Conservation (phyloP, 2,797 vertebrate genomes). For the Neopelma chrysocephalum region DNA sequence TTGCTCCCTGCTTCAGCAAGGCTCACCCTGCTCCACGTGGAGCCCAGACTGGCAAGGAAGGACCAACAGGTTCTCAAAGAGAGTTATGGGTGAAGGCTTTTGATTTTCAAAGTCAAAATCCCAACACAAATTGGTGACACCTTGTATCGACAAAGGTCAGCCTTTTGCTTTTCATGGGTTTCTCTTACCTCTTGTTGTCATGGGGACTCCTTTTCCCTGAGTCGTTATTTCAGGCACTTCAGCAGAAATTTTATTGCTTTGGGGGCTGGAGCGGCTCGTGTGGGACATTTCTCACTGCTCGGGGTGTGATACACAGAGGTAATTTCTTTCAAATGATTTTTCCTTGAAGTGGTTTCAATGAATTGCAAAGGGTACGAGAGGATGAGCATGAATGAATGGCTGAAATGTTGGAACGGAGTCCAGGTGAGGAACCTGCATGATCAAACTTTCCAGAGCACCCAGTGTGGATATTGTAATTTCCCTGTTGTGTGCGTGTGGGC, state of each 20-base stretch:
- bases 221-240: conserved; percentile 70
- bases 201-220: conserved; percentile 71
- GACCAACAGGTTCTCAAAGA: neutral
- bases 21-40: neutral
- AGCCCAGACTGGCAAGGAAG: neutral
- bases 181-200: conserved; percentile 67
- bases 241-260: conserved; percentile 76
- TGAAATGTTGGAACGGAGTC: neutral
- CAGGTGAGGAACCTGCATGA: neutral
- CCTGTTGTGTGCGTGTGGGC: neutral
- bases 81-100: neutral
- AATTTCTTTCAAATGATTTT: conserved; percentile 77
- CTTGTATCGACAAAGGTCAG: conserved; percentile 23
- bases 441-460: conserved; percentile 15
- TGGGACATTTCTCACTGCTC: conserved; percentile 69
- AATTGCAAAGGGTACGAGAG: conserved; percentile 52
- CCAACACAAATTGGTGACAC: conserved; percentile 38
- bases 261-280: conserved; percentile 53
- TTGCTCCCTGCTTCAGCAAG: neutral
- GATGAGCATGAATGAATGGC: conserved; percentile 22
- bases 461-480: neutral
- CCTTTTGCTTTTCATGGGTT: conserved; percentile 40
- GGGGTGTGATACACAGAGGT: conserved; percentile 50
- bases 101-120: conserved; percentile 37
- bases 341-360: conserved; percentile 74